phyloP scores from a whole-genome alignment of 2,113 vertebrate species.

The Strigops habroptila region DNA sequence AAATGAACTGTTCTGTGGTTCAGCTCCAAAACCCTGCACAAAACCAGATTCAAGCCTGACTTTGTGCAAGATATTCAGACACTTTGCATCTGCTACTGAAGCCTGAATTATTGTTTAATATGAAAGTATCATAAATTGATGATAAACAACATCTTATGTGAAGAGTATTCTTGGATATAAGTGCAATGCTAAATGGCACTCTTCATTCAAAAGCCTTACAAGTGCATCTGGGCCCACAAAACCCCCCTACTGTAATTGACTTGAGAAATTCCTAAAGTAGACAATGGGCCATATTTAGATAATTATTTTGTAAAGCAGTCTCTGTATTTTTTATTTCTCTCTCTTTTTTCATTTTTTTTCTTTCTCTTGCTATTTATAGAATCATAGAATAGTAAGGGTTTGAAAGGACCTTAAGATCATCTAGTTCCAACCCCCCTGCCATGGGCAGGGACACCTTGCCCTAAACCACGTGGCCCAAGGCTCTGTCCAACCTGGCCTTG shows the following conservation, averaged over 20 bases:
- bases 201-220: background rate
- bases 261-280: background rate
- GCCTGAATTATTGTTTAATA: background rate
- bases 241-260: background rate
- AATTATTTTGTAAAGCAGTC: background rate
- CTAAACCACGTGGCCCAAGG: too few relatives aligned
- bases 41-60: background rate
- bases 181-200: background rate
- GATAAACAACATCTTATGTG: background rate
- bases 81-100: background rate
- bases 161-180: background rate
- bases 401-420: too few relatives aligned
- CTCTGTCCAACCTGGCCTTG: too few relatives aligned
- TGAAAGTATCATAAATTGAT: background rate
- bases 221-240: background rate
- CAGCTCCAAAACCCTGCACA: background rate
- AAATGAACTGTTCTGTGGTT: background rate
- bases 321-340: background rate
- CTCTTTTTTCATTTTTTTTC: rapidly evolving
- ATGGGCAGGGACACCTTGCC: too few relatives aligned
- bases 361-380: background rate
- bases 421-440: too few relatives aligned
- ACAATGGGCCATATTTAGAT: background rate
- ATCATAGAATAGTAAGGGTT: too few relatives aligned
- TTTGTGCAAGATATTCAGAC: background rate